Percentiles rank a stretch among this genome's conserved stretches.
These are phyloP conservation scores for Lochmaea capreae DNA, from an alignment of 2,888 invertebrate species.

Conservation along the genomic window DNA sequence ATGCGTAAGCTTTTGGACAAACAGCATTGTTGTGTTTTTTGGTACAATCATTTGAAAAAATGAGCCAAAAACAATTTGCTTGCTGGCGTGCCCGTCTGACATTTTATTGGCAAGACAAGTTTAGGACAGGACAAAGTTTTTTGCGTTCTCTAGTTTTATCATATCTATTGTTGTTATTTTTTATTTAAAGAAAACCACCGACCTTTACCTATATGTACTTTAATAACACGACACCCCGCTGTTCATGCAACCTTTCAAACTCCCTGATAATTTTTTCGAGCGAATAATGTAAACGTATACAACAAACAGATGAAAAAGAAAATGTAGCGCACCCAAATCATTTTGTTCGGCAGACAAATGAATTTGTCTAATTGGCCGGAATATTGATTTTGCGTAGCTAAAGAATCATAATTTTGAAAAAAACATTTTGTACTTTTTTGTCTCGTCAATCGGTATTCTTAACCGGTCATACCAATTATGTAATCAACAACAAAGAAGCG, in stretches of 20 bases:
- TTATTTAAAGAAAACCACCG: too few relatives aligned
- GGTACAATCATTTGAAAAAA: too few relatives aligned
- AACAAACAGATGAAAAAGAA: constrained; percentile 24
- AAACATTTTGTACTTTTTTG: background rate
- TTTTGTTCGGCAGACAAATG: constrained; percentile 17
- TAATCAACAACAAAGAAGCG: background rate
- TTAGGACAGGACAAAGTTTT: too few relatives aligned
- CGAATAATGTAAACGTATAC: constrained; percentile 1
- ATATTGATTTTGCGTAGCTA: constrained; percentile 19
- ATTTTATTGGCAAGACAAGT: too few relatives aligned
- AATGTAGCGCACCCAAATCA: constrained; percentile 22
- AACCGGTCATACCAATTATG: background rate
- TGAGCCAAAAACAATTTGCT: too few relatives aligned
- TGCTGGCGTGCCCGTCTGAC: too few relatives aligned
- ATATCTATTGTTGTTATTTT: too few relatives aligned
- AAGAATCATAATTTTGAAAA: constrained; percentile 9
- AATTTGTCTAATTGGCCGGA: background rate
- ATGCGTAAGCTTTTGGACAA: too few relatives aligned
- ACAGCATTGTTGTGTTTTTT: too few relatives aligned
- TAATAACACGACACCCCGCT: background rate
- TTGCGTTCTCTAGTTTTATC: too few relatives aligned
- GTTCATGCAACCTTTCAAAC: background rate
- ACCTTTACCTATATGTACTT: too few relatives aligned
- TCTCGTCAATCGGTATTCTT: background rate
- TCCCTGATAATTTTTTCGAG: background rate